Conservation (phyloP, 2,797 vertebrate genomes). For the Philypnodon macrostomus region DNA sequence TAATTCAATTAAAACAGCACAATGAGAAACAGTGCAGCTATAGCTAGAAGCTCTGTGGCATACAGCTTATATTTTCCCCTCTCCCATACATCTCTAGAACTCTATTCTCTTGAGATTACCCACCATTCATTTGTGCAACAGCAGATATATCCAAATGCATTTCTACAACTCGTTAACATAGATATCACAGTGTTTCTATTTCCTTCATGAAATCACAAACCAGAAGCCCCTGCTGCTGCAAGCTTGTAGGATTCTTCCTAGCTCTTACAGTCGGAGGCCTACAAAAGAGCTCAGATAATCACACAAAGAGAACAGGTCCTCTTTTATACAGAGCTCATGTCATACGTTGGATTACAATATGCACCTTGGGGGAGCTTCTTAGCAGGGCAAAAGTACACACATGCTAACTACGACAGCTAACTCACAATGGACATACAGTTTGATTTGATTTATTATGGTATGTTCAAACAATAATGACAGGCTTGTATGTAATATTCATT, state of each 20-base stretch:
- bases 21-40: too few relatives aligned
- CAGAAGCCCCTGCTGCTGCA: slow-evolving; percentile 16
- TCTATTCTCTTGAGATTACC: slow-evolving; percentile 12
- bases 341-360: slow-evolving; percentile 52
- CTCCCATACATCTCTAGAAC: too few relatives aligned
- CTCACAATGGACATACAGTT: too few relatives aligned
- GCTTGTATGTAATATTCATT: too few relatives aligned
- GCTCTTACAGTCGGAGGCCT: slow-evolving; percentile 49
- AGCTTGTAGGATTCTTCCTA: slow-evolving; percentile 36
- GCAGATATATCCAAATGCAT: slow-evolving; percentile 10
- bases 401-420: slow-evolving; percentile 9
- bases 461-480: too few relatives aligned
- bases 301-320: slow-evolving; percentile 55
- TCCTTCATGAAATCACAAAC: slow-evolving; percentile 12
- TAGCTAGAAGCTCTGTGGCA: not conserved
- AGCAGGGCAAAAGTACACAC: slow-evolving; percentile 36
- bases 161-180: slow-evolving; percentile 32
- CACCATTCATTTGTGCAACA: slow-evolving; percentile 3
- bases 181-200: not conserved
- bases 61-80: too few relatives aligned
- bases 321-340: slow-evolving; percentile 52
- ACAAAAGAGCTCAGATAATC: slow-evolving; percentile 59
- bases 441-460: too few relatives aligned
- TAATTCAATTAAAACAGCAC: too few relatives aligned
- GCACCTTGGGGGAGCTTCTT: slow-evolving; percentile 49